Base-by-base conservation (phyloP, 2,888 invertebrate genomes). In the Eugnorisma glareosa region DNA sequence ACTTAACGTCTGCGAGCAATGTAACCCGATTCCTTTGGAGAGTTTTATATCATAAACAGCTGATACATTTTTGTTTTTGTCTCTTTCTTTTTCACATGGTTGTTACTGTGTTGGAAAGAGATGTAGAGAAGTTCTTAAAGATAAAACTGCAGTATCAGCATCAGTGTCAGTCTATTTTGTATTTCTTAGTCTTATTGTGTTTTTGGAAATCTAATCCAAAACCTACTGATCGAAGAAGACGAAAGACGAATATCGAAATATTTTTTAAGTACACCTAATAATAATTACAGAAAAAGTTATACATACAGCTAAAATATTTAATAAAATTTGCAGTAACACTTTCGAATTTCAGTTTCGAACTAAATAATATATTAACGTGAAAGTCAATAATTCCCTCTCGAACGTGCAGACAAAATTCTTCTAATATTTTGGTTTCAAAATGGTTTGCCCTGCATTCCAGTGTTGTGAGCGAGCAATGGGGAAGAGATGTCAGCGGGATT, bases 401-500 rank as follows among this genome's bases (percentile, higher is more conserved):
- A 51, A 31, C 15, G 18, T 18, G 18, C 5, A 80, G 31, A 59
- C 21, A 48, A 70, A 74, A 74, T 69, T 61, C 45, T 66, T 74
- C 57, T 21, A 35, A 75, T 79, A 81, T 77, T 83, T 81, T 72
- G 63, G 70, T 77, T 71, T 68, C 57, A 79, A 86, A 85, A 83
- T 57, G 40, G 61, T 67, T 79, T 51, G 71, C 63, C 66, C 64
- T 74, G 82, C 71, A 86, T 86, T 77, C 75, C 69, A 37, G 48
- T 70, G 48, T 71, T 80, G 68, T 67, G 59, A 67, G 66, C 67
- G 63, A 77, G 71, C 64, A 79, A 80, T 75, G 77, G 73, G 75
- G 86, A 86, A 86, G 87, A 89, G 87, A 90, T 91, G 67, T 81
- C 88, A 84, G 89, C 88, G 89, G 93, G 94, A 94, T 94, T 94